A percentile compares a stretch with the other conserved stretches of the same genome.
These are phyloP conservation scores for Orthosia cruda DNA, from an alignment of 2,888 invertebrate species.

Conservation along the genomic window DNA sequence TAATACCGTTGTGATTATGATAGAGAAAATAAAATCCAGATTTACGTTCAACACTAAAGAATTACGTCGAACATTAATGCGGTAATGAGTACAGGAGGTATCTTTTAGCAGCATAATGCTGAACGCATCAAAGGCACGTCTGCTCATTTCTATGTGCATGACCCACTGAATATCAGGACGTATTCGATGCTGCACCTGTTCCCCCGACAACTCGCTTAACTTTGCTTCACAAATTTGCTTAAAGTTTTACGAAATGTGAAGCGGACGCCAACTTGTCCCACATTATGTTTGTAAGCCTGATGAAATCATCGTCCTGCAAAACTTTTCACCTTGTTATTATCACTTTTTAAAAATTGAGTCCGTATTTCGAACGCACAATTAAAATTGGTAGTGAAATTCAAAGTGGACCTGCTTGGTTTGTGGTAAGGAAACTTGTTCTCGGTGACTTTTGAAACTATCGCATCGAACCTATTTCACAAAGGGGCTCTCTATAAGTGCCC, in stretches of 20 bases:
- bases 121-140: constrained; percentile 62
- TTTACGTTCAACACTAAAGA: constrained; percentile 27
- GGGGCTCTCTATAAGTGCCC: constrained; percentile 78
- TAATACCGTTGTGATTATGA: constrained; percentile 25
- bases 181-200: constrained; percentile 88
- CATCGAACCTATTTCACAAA: constrained; percentile 80
- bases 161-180: constrained; percentile 80
- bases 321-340: constrained; percentile 81
- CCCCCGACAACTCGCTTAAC: constrained; percentile 81
- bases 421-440: constrained; percentile 72
- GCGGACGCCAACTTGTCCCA: constrained; percentile 81
- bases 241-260: constrained; percentile 89
- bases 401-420: constrained; percentile 68
- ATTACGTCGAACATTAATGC: constrained; percentile 1
- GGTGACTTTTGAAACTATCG: constrained; percentile 81
- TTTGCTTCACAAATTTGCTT: constrained; percentile 86
- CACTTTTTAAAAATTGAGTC: constrained; percentile 76
- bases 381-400: constrained; percentile 72
- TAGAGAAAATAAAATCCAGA: constrained; percentile 30
- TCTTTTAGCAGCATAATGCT: constrained; percentile 12
- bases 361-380: constrained; percentile 75
- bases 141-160: constrained; percentile 75
- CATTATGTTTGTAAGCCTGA: constrained; percentile 86
- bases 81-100: constrained; percentile 1
- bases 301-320: constrained; percentile 80